These are phyloP conservation scores for Exocentrus adspersus DNA, from an alignment of 2,888 invertebrate species.

Conservation along the genomic window DNA sequence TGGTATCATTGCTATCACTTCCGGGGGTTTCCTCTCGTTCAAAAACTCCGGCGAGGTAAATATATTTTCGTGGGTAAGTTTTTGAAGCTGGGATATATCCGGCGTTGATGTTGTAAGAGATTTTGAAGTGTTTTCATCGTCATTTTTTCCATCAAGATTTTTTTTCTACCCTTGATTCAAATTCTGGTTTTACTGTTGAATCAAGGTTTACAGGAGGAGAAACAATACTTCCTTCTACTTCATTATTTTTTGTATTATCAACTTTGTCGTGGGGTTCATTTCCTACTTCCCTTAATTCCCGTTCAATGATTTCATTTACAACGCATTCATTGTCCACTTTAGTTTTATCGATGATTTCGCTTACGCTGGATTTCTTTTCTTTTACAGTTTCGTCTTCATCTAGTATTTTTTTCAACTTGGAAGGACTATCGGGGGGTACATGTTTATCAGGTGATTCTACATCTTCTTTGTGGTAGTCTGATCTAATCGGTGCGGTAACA, in stretches of 20 bases:
- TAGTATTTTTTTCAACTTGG: not conserved
- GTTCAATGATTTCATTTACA: slow-evolving; percentile 32
- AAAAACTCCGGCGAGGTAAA: slow-evolving; percentile 38
- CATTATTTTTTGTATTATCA: too few relatives aligned
- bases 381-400: not conserved
- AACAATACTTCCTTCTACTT: not conserved
- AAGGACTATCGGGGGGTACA: not conserved
- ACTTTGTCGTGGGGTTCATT: not conserved
- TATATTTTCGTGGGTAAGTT: slow-evolving; percentile 30
- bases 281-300: slow-evolving; percentile 17
- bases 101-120: slow-evolving; percentile 18
- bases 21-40: slow-evolving; percentile 46
- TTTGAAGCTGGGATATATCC: slow-evolving; percentile 30
- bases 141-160: too few relatives aligned
- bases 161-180: not conserved
- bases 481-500: not conserved
- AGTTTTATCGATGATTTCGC: slow-evolving; percentile 10
- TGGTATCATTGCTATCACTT: slow-evolving; percentile 53
- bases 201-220: not conserved
- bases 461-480: not conserved
- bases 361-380: not conserved
- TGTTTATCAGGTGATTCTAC: not conserved
- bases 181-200: not conserved
- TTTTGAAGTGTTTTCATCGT: slow-evolving; percentile 1
- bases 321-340: slow-evolving; percentile 25